phyloP scores from a whole-genome alignment of 2,888 invertebrate genomes.

The Drosophila cyrtoloma region DNA sequence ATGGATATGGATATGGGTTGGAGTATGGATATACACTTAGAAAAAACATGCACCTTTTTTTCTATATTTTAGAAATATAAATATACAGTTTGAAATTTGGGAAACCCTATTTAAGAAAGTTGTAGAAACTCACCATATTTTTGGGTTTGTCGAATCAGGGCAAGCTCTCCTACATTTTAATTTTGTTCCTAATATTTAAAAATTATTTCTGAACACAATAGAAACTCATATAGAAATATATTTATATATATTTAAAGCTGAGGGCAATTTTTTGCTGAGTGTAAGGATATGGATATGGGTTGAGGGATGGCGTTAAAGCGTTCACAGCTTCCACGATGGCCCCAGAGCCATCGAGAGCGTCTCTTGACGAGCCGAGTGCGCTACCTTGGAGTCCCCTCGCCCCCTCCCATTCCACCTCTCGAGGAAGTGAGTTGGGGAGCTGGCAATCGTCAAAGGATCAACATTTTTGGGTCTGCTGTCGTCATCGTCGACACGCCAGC shows the following conservation, averaged over 20 bases:
- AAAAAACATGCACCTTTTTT: neutral
- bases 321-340: conserved; percentile 56
- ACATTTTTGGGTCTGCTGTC: conserved; percentile 54
- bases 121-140: no score
- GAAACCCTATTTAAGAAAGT: no score
- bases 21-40: conserved; percentile 13
- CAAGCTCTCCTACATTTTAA: neutral
- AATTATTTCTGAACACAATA: neutral
- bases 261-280: neutral
- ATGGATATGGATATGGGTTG: conserved; percentile 1
- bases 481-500: conserved; percentile 42
- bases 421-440: conserved; percentile 4
- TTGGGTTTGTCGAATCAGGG: no score
- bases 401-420: neutral
- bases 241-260: neutral
- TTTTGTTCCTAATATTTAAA: neutral
- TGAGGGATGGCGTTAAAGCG: conserved; percentile 55
- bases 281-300: neutral
- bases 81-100: no score
- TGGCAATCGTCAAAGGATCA: conserved; percentile 78
- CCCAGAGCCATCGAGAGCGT: conserved; percentile 69
- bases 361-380: conserved; percentile 67
- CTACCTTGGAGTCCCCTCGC: conserved; percentile 39
- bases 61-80: no score
- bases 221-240: neutral